Conservation (phyloP, 2,797 vertebrate genomes). For the Gila robusta region DNA sequence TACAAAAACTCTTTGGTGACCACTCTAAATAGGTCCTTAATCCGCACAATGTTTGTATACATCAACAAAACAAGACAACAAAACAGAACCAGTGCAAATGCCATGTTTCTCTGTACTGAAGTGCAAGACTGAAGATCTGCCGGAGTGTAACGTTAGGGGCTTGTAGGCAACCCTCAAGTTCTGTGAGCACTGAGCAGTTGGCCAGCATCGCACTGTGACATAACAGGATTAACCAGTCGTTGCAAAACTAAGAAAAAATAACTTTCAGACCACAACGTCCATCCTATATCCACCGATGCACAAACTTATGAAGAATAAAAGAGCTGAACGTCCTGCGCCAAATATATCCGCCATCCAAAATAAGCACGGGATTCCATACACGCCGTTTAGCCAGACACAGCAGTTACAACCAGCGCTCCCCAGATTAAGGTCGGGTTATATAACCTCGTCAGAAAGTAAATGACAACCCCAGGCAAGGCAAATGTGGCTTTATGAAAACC, state of each 20-base stretch:
- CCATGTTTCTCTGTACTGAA: not conserved
- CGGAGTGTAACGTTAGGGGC: not conserved
- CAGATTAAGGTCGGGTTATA: constrained; percentile 84
- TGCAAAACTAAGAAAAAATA: constrained; percentile 31
- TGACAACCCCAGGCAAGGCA: constrained; percentile 35
- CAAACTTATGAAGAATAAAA: not conserved
- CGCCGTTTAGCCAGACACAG: constrained; percentile 54
- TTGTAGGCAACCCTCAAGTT: not conserved
- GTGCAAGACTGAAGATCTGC: constrained; percentile 8
- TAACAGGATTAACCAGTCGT: constrained; percentile 49
- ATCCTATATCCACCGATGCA: not conserved
- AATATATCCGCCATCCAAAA: not conserved
- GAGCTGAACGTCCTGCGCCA: not conserved
- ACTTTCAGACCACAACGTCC: not conserved
- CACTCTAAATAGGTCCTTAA: not conserved
- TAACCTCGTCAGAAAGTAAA: constrained; percentile 69
- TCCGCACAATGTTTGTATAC: not conserved
- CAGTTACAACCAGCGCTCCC: constrained; percentile 70
- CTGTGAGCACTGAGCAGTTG: constrained; percentile 9
- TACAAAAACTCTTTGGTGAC: not conserved
- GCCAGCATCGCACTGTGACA: constrained; percentile 43
- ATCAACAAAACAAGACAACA: not conserved
- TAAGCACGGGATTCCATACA: constrained; percentile 51
- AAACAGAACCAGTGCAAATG: not conserved
- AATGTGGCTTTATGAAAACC: not conserved